Percentiles rank a stretch among this genome's conserved stretches.
These are phyloP conservation scores for Scalopus aquaticus DNA, from an alignment of 2,113 vertebrate species.

Conservation along the genomic window DNA sequence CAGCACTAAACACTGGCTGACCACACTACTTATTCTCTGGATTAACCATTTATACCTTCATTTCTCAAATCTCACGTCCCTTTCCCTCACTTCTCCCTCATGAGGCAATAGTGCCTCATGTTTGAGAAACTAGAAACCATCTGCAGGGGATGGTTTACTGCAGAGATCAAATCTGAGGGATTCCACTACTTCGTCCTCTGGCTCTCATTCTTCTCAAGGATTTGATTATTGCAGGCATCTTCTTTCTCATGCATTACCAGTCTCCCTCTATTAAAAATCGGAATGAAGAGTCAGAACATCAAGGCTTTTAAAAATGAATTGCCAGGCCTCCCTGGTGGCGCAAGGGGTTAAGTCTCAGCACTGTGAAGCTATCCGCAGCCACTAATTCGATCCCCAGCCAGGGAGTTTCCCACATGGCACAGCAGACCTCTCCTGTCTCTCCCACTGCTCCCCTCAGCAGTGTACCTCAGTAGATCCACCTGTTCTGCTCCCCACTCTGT, in stretches of 20 bases:
- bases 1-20: not conserved
- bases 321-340: too few relatives aligned
- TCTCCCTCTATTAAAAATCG: not conserved
- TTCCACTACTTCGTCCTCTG: not conserved
- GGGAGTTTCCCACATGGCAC: too few relatives aligned
- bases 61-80: not conserved
- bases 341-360: too few relatives aligned
- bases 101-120: not conserved
- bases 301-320: not conserved
- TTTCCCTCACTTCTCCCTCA: not conserved
- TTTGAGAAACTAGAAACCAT: conserved; percentile 11
- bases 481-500: too few relatives aligned
- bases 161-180: not conserved
- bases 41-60: not conserved
- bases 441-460: too few relatives aligned
- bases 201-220: not conserved
- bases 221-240: not conserved
- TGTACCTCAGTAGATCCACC: too few relatives aligned
- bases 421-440: too few relatives aligned
- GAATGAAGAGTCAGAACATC: not conserved
- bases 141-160: not conserved
- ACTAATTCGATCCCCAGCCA: too few relatives aligned
- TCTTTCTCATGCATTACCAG: not conserved
- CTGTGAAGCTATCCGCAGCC: too few relatives aligned
- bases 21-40: not conserved